A percentile compares a stretch with the other conserved stretches of the same genome.
Conservation (phyloP, 1,140 invertebrate species). For the Lepidotrigona ventralis region DNA sequence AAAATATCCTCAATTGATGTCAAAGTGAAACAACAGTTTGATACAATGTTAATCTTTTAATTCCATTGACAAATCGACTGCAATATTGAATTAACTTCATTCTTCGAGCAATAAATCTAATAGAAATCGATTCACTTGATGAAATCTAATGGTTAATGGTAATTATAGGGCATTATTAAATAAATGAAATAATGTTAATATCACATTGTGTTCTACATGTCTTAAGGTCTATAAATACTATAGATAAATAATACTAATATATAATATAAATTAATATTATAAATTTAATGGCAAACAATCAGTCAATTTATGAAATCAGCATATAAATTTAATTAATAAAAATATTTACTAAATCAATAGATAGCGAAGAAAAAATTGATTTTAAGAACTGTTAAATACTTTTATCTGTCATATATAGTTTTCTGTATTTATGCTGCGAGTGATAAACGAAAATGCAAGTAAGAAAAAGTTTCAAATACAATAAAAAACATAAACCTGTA, state of each 20-base stretch:
- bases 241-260: not conserved
- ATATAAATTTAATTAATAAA: not conserved
- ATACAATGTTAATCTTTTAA: not conserved
- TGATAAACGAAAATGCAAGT: no score
- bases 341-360: not conserved
- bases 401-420: no score
- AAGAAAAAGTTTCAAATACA: no score
- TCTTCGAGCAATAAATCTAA: no score
- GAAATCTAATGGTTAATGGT: not conserved
- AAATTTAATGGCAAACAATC: not conserved
- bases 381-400: no score
- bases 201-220: not conserved
- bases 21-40: not conserved
- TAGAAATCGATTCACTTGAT: not conserved
- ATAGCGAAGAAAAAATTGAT: not conserved
- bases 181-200: not conserved
- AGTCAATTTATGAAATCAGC: not conserved
- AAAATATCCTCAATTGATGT: not conserved
- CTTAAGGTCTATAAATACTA: not conserved
- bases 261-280: not conserved
- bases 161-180: not conserved
- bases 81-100: not conserved
- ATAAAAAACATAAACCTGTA: no score
- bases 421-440: no score
- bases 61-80: not conserved